Conservation (phyloP, 2,113 vertebrate genomes). For the Mystacornis crossleyi region DNA sequence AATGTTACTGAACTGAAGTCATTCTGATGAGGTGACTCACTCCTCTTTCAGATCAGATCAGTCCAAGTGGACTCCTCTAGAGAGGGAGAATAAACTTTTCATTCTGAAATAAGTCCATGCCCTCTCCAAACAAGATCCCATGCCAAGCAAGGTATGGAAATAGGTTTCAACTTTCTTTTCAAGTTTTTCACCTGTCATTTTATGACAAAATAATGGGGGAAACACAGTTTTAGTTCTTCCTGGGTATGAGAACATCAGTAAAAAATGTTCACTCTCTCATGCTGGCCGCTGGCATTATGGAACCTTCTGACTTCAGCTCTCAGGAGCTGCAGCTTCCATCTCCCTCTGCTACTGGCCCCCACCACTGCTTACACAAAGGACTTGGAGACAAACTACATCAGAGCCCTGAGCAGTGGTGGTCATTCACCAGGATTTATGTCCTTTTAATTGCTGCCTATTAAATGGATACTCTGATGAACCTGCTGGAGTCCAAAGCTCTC, state of each 20-base stretch:
- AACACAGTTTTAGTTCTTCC: background rate
- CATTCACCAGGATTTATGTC: background rate
- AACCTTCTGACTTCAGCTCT: background rate
- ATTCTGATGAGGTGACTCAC: background rate
- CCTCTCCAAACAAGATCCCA: background rate
- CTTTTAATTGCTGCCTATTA: background rate
- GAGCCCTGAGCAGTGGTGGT: background rate
- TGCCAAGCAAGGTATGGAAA: background rate
- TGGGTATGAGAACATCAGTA: background rate
- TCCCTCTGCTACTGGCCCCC: accelerated
- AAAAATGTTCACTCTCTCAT: accelerated
- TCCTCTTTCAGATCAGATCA: background rate
- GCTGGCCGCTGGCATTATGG: background rate
- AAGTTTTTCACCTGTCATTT: background rate
- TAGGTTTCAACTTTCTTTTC: background rate
- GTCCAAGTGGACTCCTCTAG: background rate
- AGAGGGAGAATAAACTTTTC: background rate
- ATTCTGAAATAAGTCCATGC: background rate
- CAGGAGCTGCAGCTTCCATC: background rate
- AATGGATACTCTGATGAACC: background rate
- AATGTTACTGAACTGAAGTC: background rate
- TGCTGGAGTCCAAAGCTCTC: background rate
- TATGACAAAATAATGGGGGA: background rate
- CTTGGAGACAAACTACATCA: background rate
- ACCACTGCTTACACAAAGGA: background rate